phyloP scores from a whole-genome alignment of 2,797 vertebrate species.

The Champsocephalus esox region DNA sequence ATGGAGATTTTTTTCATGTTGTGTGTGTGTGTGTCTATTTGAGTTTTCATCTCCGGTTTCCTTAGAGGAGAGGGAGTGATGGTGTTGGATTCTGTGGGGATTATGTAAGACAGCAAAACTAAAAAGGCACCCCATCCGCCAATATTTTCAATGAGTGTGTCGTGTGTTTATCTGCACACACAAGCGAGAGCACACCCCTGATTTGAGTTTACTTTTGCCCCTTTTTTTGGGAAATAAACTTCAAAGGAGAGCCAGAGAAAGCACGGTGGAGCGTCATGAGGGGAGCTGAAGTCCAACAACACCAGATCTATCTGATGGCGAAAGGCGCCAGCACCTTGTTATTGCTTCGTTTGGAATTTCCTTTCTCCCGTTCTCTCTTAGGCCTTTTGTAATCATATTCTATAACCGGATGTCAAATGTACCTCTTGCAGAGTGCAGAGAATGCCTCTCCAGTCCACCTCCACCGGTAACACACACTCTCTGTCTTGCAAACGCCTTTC shows the following conservation, averaged over 20 bases:
- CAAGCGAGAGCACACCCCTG: conserved; percentile 60
- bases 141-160: conserved; percentile 31
- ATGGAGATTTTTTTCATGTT: conserved; percentile 31
- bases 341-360: conserved; percentile 73
- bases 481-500: conserved; percentile 26
- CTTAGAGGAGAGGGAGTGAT: conserved; percentile 33
- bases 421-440: conserved; percentile 64
- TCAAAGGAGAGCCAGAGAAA: conserved; percentile 64
- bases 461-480: conserved; percentile 36
- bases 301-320: conserved; percentile 69
- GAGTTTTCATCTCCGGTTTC: conserved; percentile 53
- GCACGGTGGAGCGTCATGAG: conserved; percentile 48
- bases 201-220: conserved; percentile 77
- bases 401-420: conserved; percentile 64
- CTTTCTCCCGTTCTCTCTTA: conserved; percentile 57
- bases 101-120: conserved; percentile 72
- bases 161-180: conserved; percentile 46
- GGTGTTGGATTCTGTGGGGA: conserved; percentile 46
- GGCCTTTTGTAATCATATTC: conserved; percentile 69
- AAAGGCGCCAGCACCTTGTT: conserved; percentile 72
- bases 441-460: conserved; percentile 38
- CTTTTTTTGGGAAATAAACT: conserved; percentile 53
- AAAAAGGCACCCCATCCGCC: conserved; percentile 51
- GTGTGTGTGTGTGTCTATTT: background rate
- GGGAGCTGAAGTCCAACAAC: conserved; percentile 56